phyloP scores from a whole-genome alignment of 2,888 invertebrate species.

The Phalera bucephala region DNA sequence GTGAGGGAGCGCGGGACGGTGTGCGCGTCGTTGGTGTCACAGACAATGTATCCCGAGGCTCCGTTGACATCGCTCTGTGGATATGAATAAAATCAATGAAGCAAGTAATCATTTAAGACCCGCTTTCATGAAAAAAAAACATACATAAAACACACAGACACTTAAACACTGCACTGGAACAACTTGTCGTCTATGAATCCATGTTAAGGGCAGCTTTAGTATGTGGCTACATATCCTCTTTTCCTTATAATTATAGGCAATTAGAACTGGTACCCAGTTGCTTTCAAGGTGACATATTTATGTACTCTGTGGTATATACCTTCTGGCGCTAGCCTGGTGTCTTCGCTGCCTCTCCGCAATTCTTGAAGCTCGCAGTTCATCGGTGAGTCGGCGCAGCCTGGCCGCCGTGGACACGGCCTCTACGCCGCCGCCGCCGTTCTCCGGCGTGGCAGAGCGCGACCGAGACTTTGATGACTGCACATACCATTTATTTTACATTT shows the following conservation, averaged over 20 bases:
- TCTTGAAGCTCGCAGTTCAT: constrained; percentile 84
- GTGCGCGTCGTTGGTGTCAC: constrained; percentile 59
- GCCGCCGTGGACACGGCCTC: constrained; percentile 73
- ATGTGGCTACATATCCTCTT: too few relatives aligned
- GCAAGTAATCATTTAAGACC: too few relatives aligned
- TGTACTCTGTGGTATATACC: too few relatives aligned
- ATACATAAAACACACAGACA: too few relatives aligned
- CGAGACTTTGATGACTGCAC: constrained; percentile 85
- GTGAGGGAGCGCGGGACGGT: constrained; percentile 68
- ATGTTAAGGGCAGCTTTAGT: too few relatives aligned
- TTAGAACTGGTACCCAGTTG: too few relatives aligned
- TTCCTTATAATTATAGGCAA: too few relatives aligned
- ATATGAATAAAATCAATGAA: not conserved
- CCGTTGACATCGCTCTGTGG: constrained; percentile 74
- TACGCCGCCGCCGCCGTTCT: constrained; percentile 48
- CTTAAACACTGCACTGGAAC: too few relatives aligned
- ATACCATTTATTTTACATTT: too few relatives aligned
- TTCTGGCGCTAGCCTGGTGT: constrained; percentile 65
- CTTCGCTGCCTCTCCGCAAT: constrained; percentile 71
- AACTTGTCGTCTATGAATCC: too few relatives aligned
- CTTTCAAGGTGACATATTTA: too few relatives aligned
- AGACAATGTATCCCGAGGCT: constrained; percentile 71
- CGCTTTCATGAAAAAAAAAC: too few relatives aligned
- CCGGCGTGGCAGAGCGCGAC: constrained; percentile 87
- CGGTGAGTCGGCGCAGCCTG: constrained; percentile 87